Base-by-base conservation (phyloP, 92 coral and sea anemone genomes). In the Palythoa grandiflora region DNA sequence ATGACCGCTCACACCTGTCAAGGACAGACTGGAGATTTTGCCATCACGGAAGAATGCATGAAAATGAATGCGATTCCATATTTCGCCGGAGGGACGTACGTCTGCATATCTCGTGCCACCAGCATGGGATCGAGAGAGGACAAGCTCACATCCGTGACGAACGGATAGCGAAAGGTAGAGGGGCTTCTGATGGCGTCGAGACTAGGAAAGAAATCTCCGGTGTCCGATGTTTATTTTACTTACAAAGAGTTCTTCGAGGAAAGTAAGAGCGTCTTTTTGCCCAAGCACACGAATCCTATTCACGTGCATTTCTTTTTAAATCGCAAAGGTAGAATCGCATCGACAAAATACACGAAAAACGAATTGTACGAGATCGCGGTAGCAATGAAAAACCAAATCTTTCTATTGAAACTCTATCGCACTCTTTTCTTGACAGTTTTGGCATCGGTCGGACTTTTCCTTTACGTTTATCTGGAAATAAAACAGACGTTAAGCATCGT, bases 21-120 rank as follows among this genome's bases (percentile, higher is more conserved):
- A 40, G 76, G 76, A 13, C 76, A 71, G 15, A 71, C 76, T 3
- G 76, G 76, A 38, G 47, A 71, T 71, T 71, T 71, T 71, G 76
- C 76, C 9, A 38, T 71, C n/a, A 71, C 76, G 1, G 44, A 71
- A 9, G 47, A 71, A 9, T 71, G 76, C 28, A 38, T 71, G n/a
- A 71, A 3, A 5, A 57, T 57, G 65, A 57, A 57, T 12, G n/a
- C 65, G 4, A 14, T 13, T 3, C 16, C 65, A 1, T 57, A 20
- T 57, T 57, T 57, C 12, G 65, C 65, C 4, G 65, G 65, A 57
- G 65, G 65, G 12, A 57, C 65, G n/a, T 57, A 57, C n/a, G 65
- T 57, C 3, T 57, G 65, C n/a, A 57, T 57, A 3, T 57, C 65
- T 57, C 65, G 65, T 10, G 65, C 65, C 3, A 13, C 17, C 12